Evolutionary conservation across 2,113 vertebrate species (phyloP).

Genomic region (Calidris pugnax): DNA sequence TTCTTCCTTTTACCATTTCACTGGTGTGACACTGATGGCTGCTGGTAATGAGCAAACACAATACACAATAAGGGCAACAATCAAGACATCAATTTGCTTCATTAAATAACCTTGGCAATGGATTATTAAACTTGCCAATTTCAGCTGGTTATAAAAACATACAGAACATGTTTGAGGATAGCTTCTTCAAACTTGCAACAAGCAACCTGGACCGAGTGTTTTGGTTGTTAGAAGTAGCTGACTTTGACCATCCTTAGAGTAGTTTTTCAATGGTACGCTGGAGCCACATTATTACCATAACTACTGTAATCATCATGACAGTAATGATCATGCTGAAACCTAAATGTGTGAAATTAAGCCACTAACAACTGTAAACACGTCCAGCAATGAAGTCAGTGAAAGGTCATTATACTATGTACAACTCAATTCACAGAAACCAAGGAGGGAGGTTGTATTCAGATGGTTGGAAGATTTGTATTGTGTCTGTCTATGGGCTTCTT

Average conservation of each 20-base stretch:
- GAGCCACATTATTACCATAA: constrained; percentile 62
- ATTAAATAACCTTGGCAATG: constrained; percentile 8
- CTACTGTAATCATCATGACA: constrained; percentile 62
- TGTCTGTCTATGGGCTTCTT: neutral
- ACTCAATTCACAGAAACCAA: neutral
- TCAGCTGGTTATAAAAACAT: neutral
- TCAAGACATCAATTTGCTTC: constrained; percentile 13
- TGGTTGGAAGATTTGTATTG: neutral
- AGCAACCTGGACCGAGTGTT: constrained; percentile 19
- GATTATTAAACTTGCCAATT: constrained; percentile 28
- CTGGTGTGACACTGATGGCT: neutral
- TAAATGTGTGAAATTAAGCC: constrained; percentile 73
- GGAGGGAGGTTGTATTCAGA: neutral
- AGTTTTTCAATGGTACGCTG: neutral
- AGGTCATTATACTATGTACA: neutral
- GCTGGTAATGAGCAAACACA: constrained; percentile 24
- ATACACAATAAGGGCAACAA: neutral
- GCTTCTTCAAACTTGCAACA: neutral
- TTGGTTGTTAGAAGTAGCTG: constrained; percentile 12
- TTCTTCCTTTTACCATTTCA: constrained; percentile 43
- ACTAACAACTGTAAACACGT: constrained; percentile 61
- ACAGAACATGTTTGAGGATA: neutral
- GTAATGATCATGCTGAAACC: constrained; percentile 62
- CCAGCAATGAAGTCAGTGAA: constrained; percentile 40
- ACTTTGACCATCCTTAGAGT: constrained; percentile 17